Evolutionary conservation across 2,888 invertebrate species (phyloP).

Genomic region (Campoplex capitator): DNA sequence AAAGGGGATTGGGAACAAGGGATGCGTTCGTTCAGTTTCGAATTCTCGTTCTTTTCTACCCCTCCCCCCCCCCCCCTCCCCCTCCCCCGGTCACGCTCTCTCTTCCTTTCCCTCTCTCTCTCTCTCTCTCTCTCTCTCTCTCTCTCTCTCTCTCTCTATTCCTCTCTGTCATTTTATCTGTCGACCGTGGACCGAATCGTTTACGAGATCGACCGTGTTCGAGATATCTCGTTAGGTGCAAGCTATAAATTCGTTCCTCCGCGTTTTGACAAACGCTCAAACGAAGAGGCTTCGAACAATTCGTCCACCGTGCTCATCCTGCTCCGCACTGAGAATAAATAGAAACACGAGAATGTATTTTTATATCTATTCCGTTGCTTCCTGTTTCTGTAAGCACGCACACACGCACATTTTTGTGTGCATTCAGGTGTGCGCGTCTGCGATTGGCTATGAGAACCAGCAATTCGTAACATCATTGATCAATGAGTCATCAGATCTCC

Average conservation of each 20-base stretch:
- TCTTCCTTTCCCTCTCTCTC: too few relatives aligned
- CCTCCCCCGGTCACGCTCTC: too few relatives aligned
- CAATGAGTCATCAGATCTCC: neutral
- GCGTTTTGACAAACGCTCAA: slow-evolving; percentile 62
- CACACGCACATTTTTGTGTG: neutral
- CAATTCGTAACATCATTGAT: neutral
- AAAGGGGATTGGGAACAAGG: slow-evolving; percentile 13
- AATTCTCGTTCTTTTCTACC: slow-evolving; percentile 46
- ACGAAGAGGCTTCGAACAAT: slow-evolving; percentile 41
- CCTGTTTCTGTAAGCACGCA: neutral
- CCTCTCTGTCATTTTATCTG: slow-evolving; percentile 42
- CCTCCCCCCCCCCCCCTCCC: too few relatives aligned
- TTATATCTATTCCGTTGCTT: slow-evolving; percentile 38
- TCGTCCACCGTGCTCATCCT: slow-evolving; percentile 16
- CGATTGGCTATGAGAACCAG: neutral
- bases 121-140: too few relatives aligned
- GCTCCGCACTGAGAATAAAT: neutral
- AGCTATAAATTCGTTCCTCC: slow-evolving; percentile 60
- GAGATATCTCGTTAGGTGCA: slow-evolving; percentile 42
- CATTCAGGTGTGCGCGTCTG: neutral
- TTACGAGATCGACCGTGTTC: slow-evolving; percentile 64
- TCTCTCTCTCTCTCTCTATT: neutral
- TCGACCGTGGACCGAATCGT: slow-evolving; percentile 61
- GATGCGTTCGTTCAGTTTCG: slow-evolving; percentile 53
- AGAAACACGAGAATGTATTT: slow-evolving; percentile 49